Evolutionary conservation across 2,797 vertebrate genomes (phyloP).

Genomic region (Macropus fuliginosus): DNA sequence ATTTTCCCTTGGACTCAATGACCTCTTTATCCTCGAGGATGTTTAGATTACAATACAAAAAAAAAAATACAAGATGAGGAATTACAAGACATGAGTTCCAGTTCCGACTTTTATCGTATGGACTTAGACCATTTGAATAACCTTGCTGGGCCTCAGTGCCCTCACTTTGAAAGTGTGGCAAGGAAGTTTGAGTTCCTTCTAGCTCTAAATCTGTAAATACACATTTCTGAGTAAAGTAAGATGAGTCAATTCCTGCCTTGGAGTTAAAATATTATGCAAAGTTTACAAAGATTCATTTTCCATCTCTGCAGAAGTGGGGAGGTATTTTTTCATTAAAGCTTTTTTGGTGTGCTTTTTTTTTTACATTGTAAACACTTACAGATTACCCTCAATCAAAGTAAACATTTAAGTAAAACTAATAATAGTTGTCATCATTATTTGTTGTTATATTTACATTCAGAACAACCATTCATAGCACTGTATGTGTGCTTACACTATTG

Average conservation of each 20-base stretch:
- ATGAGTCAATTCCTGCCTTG: neutral
- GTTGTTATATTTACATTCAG: neutral
- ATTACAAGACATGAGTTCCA: neutral
- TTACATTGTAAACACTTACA: neutral
- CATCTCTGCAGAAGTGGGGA: neutral
- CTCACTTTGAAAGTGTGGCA: neutral
- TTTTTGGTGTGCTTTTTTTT: neutral
- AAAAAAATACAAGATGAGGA: neutral
- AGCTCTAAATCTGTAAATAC: neutral
- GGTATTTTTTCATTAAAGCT: neutral
- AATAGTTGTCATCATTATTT: neutral
- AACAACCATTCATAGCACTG: neutral
- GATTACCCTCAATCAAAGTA: neutral
- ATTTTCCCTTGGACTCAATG: neutral
- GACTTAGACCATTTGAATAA: neutral
- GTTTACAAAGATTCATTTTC: neutral
- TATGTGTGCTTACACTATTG: neutral
- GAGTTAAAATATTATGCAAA: neutral
- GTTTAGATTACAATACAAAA: neutral
- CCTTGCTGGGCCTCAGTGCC: neutral
- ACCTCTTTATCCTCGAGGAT: neutral
- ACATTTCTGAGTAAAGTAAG: neutral
- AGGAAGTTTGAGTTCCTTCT: neutral
- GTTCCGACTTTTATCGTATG: neutral
- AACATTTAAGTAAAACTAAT: neutral